Evolutionary conservation across 2,888 invertebrate genomes (phyloP).

Genomic region (Netelia fuscicornis): DNA sequence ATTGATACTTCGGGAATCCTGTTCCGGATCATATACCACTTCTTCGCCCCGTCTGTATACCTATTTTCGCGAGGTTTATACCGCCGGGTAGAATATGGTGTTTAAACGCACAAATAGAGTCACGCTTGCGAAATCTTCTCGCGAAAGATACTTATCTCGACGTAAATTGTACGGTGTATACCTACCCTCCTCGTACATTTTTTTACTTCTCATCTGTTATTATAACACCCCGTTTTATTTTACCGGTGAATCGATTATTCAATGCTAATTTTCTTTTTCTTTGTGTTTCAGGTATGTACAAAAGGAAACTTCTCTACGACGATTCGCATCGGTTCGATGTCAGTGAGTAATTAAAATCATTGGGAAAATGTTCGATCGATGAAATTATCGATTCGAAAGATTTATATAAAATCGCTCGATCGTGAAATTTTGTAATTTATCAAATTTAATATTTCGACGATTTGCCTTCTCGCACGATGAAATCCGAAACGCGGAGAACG

Average conservation of each 20-base stretch:
- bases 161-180: neutral
- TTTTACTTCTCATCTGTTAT: neutral
- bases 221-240: neutral
- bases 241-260: neutral
- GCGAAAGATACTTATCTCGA: neutral
- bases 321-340: neutral
- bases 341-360: slow-evolving; percentile 36
- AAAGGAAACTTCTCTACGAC: neutral
- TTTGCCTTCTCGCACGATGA: no score
- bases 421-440: no score
- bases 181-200: no score
- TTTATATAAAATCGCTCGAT: no score
- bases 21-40: slow-evolving; percentile 57
- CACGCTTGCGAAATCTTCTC: slow-evolving; percentile 17
- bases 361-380: neutral
- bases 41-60: slow-evolving; percentile 16
- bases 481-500: neutral
- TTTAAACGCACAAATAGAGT: slow-evolving; percentile 52
- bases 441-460: no score
- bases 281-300: slow-evolving; percentile 56
- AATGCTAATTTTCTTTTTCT: neutral
- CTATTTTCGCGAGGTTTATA: slow-evolving; percentile 52
- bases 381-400: no score
- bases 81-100: slow-evolving; percentile 25
- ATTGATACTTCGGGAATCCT: slow-evolving; percentile 75